A percentile compares a stretch with the other conserved stretches of the same genome.
phyloP scores from a whole-genome alignment of 2,888 invertebrate species.

The Cylloceria caligata region DNA sequence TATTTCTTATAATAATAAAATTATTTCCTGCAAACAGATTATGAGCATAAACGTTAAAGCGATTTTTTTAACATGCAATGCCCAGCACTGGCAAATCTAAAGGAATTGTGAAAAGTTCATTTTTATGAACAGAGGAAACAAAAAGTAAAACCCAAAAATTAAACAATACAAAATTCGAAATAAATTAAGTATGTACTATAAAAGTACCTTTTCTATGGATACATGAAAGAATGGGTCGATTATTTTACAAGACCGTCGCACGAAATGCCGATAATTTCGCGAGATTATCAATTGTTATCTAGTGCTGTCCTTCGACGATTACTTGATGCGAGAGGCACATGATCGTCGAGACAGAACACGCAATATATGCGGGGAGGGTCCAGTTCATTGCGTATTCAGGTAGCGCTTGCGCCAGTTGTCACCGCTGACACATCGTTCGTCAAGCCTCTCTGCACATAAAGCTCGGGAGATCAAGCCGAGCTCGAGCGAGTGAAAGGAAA shows the following conservation, averaged over 20 bases:
- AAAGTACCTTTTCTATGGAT: too few relatives aligned
- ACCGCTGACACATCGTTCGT: conserved; percentile 84
- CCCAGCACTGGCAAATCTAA: too few relatives aligned
- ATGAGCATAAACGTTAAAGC: not conserved
- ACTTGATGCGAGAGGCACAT: not conserved
- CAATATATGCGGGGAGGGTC: conserved; percentile 51
- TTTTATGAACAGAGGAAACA: not conserved
- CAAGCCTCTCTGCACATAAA: conserved; percentile 83
- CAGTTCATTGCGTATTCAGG: conserved; percentile 83
- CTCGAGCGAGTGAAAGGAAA: conserved; percentile 40
- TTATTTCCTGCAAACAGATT: not conserved
- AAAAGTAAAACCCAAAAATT: not conserved
- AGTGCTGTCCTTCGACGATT: not conserved
- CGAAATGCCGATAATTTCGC: conserved; percentile 3
- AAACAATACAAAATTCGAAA: too few relatives aligned
- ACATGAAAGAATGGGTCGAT: not conserved
- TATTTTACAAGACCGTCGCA: not conserved
- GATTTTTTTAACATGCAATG: too few relatives aligned
- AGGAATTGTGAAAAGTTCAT: not conserved
- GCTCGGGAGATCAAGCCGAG: conserved; percentile 64
- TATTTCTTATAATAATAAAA: not conserved
- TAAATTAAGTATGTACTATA: too few relatives aligned
- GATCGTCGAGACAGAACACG: conserved; percentile 14
- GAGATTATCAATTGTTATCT: conserved; percentile 9
- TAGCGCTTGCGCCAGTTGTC: conserved; percentile 84